Evolutionary conservation across 64 coral and sea anemone genomes (phyloP), one percentile per base, ranked within the genome.

Genomic region (Actinia equina): DNA sequence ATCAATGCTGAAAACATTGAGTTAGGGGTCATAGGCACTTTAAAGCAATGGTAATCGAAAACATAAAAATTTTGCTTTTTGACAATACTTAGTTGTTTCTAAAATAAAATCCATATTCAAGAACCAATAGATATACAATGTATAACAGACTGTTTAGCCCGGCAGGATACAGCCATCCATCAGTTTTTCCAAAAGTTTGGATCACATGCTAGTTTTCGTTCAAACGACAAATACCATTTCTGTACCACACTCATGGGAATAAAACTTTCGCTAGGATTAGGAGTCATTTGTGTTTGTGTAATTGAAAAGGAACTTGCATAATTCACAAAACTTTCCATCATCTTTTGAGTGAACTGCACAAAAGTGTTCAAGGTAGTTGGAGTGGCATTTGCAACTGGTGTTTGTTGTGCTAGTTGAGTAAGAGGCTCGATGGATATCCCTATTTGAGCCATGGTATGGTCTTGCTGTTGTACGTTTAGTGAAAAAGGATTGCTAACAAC

Each of bases 271-370:
- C 83, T 85, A 17, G 90, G 97, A 58, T 99, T 92, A 27, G 97
- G 97, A 12, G 86, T 93, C 97, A 99, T 99, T 91, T 95, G 90
- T 6, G 85, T 58, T 85, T 99, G 97, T 7, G 93, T 85, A n/a
- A 86, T 57, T 1, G 90, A 91, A 91, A 99, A 99, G 6, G 97
- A 99, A n/a, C 88, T 87, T 5, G 91, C 91, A 93, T 83, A 99
- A 77, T 99, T 99, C 59, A 99, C 92, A 90, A 99, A 99, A 79
- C 90, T 99, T 67, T 99, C 90, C 49, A 99, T 56, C 97, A 99
- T 99, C 84, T 99, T 99, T 59, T 95, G 93, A 6, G 97, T 99
- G 83, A 91, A 99, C 58, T 95, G 89, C 6, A 99, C 93, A 89
- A 90, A 92, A 82, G 90, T 82, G 93, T 99, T 95, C 22, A 99